Percentiles rank a stretch among this genome's conserved stretches.
Evolutionary conservation across 2,113 vertebrate genomes (phyloP).

Genomic region (Meleagris gallopavo): DNA sequence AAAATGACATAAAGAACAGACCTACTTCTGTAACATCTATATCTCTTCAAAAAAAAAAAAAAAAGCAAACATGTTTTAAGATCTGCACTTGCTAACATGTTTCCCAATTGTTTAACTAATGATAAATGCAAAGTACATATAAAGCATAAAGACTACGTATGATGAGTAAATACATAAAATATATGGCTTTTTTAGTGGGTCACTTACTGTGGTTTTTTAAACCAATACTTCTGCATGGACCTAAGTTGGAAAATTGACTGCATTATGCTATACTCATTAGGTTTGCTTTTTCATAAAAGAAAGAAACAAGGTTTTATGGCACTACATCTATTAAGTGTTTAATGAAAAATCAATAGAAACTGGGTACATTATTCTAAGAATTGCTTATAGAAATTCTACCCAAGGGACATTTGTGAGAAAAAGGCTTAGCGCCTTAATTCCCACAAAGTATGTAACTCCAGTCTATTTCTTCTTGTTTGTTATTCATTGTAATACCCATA

Average conservation of each 20-base stretch:
- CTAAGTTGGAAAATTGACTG: background rate
- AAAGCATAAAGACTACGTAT: background rate
- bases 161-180: background rate
- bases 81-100: background rate
- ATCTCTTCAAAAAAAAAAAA: background rate
- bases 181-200: background rate
- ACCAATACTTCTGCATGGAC: background rate
- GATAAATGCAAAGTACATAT: background rate
- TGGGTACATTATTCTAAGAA: slow-evolving; percentile 31
- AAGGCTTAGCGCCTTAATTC: slow-evolving; percentile 42
- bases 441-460: slow-evolving; percentile 28
- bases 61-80: background rate
- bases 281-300: slow-evolving; percentile 37
- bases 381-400: slow-evolving; percentile 57
- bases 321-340: background rate
- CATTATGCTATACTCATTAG: background rate
- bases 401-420: slow-evolving; percentile 25
- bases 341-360: slow-evolving; percentile 61
- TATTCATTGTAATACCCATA: slow-evolving; percentile 8
- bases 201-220: background rate
- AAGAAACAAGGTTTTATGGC: slow-evolving; percentile 16
- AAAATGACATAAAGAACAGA: background rate
- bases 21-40: background rate
- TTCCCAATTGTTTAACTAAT: background rate
- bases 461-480: background rate